Base-by-base conservation (phyloP, 2,888 invertebrate species). In the Metopia argyrocephala region DNA sequence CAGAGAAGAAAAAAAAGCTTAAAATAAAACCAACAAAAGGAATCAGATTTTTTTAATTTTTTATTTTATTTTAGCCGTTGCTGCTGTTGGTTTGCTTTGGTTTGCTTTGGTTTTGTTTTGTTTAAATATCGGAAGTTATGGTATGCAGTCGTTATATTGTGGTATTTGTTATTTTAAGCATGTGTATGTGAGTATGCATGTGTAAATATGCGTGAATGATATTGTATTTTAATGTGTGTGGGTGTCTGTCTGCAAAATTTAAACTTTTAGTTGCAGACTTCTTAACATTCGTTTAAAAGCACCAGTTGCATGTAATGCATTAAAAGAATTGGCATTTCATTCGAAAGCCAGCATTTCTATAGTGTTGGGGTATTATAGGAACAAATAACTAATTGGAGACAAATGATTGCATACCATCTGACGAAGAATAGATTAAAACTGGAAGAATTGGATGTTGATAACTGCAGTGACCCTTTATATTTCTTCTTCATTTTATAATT, bases 101-200 rank as follows among this genome's bases (percentile, higher is more conserved):
- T n/a, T n/a, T 31, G 12, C 12, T 31, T 3, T 31, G n/a, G 31
- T 46, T 78, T 61, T 69, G 69, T 54, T 74, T 38, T 76, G 65
- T 59, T 74, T 66, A 70, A 81, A 81, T 81, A 78, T 78, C 74
- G 74, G 48, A 81, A 78, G 81, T 78, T 78, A 66, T 81, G 73
- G 78, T 21, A 48, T 76, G 68, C 54, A 81, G 78, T 61, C 54
- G 68, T 74, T n/a, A n/a, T 80, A 66, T 65, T 74, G 78, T 48
- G 76, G 76, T 57, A 69, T 57, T 68, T 76, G 62, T 23, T 46
- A 20, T 56, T 38, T 46, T 31, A 31, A 25, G 25, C 31, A 23
- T 54, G 4, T 20, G 20, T 56, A 20, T 27, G n/a, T 54, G 21
- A 23, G 2, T 23, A 4, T 46, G 7, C 48, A 5, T 1, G 21